Base-by-base conservation (phyloP, 2,888 invertebrate genomes). In the Mantis religiosa region DNA sequence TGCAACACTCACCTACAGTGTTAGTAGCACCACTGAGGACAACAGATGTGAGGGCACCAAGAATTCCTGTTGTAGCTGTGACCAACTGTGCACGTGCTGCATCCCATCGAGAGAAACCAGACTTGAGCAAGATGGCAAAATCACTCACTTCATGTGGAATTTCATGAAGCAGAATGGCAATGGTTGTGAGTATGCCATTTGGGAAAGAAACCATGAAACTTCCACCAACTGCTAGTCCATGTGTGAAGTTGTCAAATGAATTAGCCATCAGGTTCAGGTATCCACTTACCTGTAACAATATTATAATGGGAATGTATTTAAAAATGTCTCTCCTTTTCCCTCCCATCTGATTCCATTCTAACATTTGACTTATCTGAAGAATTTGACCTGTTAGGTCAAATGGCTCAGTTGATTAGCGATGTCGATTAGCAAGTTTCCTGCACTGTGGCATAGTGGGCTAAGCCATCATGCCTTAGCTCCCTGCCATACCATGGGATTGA, bases 131-230 rank as follows among this genome's bases (percentile, higher is more conserved):
- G 91, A 99, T 99, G 25, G 99, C 99, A 93, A 99, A 99, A 93
- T 99, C 99, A 0, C 99, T 99, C n/a, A 99, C 97, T 93, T 99
- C 99, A 93, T 99, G 99, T 0, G 99, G 99, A 89, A 99, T 98
- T 94, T 99, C 99, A 92, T 99, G 99, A 41, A 99, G 96, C 93
- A 96, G 94, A 92, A 98, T 99, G 86, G 99, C 99, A 92, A 98
- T 96, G 0, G 99, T 99, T 20, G 99, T 99, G 90, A 99, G 94
- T 15, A 97, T 92, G 0, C 99, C 99, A 88, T 98, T 96, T 92
- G 98, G 93, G 91, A 97, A 96, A 9, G 98, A 98, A 34, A 99
- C 97, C 87, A 99, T 94, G 94, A 99, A 99, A 28, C 99, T 98
- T 0, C 98, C 99, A n/a, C 98, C 99, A 15, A 99, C 97, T 0